These are phyloP conservation scores for Lepilemur ruficaudatus DNA, from an alignment of 2,797 vertebrate genomes.

Conservation along the genomic window DNA sequence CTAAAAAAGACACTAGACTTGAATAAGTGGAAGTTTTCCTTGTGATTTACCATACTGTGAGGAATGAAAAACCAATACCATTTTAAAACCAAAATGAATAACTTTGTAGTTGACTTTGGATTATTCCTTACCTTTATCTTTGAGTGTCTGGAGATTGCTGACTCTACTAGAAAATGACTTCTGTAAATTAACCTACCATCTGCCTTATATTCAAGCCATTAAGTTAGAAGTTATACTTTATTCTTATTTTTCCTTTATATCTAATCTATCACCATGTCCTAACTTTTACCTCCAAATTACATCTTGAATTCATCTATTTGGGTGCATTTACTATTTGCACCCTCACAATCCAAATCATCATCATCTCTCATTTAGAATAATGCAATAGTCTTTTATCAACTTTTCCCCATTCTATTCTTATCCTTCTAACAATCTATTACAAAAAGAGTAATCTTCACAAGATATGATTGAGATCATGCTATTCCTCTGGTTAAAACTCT, in stretches of 20 bases:
- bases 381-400: neutral
- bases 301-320: neutral
- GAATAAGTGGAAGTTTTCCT: constrained; percentile 1
- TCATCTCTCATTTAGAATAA: neutral
- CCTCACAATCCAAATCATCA: neutral
- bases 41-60: neutral
- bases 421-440: neutral
- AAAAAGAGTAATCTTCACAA: neutral
- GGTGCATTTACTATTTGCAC: neutral
- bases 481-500: neutral
- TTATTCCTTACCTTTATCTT: neutral
- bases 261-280: neutral
- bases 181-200: neutral
- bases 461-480: neutral
- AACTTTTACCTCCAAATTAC: neutral
- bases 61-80: neutral
- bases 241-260: neutral
- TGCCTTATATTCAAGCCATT: neutral
- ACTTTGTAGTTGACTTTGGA: neutral
- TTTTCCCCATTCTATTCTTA: neutral
- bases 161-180: neutral
- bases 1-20: neutral
- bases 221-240: neutral
- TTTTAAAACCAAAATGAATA: constrained; percentile 6
- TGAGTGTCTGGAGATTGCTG: neutral